Conservation (phyloP, 2,888 invertebrate species). For the Hemicrepidius hirtus region DNA sequence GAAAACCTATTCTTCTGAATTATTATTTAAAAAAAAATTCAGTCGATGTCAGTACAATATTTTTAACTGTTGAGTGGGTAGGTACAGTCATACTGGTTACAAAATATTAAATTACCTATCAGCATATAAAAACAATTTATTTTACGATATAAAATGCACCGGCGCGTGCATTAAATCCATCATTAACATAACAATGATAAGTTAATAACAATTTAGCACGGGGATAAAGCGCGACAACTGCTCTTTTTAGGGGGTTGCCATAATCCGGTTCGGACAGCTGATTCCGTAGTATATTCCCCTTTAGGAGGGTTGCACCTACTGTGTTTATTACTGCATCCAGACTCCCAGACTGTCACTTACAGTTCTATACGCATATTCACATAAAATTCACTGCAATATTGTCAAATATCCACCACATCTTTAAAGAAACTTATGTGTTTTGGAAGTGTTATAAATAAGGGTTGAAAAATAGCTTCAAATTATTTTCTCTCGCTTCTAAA, state of each 20-base stretch:
- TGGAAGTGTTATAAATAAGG: too few relatives aligned
- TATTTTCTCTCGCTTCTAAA: too few relatives aligned
- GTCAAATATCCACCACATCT: not conserved
- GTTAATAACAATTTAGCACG: slow-evolving; percentile 63
- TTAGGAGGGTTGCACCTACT: slow-evolving; percentile 44
- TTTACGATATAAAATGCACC: slow-evolving; percentile 40
- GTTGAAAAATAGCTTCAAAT: too few relatives aligned
- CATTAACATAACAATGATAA: slow-evolving; percentile 64
- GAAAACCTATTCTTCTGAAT: too few relatives aligned
- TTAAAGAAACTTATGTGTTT: not conserved
- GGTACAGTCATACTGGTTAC: slow-evolving; percentile 15
- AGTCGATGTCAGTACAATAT: not conserved
- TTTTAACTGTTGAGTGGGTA: not conserved
- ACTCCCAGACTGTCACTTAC: slow-evolving; percentile 9
- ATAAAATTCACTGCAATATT: slow-evolving; percentile 7
- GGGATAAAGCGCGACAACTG: slow-evolving; percentile 60
- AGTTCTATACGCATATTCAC: slow-evolving; percentile 1
- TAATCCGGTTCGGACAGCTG: slow-evolving; percentile 52
- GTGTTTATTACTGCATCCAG: slow-evolving; percentile 29
- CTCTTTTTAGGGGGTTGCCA: slow-evolving; percentile 57
- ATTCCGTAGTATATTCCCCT: slow-evolving; percentile 40
- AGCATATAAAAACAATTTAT: slow-evolving; percentile 54
- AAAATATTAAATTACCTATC: slow-evolving; percentile 50
- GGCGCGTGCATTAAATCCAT: slow-evolving; percentile 58
- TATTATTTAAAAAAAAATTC: too few relatives aligned